Conservation (phyloP, 2,797 vertebrate genomes). For the Chanos chanos region DNA sequence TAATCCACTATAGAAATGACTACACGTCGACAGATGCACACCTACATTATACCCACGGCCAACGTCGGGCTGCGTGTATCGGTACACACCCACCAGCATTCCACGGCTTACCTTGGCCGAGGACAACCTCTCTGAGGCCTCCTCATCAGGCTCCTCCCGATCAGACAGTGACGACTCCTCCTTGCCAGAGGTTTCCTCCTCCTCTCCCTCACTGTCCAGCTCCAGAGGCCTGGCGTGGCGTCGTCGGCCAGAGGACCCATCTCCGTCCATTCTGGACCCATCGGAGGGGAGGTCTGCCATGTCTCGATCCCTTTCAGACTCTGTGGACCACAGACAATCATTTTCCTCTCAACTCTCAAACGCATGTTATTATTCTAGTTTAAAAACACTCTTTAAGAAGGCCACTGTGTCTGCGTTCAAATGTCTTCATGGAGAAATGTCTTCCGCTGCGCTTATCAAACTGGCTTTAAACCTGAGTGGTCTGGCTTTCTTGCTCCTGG, state of each 20-base stretch:
- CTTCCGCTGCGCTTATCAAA: too few species aligned
- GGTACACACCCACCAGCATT: not conserved
- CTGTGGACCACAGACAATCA: conserved; percentile 36
- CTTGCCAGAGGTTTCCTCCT: conserved; percentile 78
- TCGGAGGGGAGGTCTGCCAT: conserved; percentile 73
- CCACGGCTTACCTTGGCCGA: conserved; percentile 68
- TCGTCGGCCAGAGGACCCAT: conserved; percentile 70
- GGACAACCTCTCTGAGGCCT: conserved; percentile 61
- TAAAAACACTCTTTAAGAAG: too few species aligned
- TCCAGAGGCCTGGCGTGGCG: conserved; percentile 83
- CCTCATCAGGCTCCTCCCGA: conserved; percentile 74
- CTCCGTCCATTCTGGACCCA: conserved; percentile 79
- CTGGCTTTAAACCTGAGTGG: too few species aligned
- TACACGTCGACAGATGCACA: not conserved
- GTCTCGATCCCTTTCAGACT: conserved; percentile 81
- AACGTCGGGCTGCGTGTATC: not conserved
- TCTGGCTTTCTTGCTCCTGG: too few species aligned
- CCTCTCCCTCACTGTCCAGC: conserved; percentile 94
- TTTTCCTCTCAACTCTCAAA: not conserved
- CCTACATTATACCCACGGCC: not conserved
- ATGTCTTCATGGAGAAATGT: too few species aligned
- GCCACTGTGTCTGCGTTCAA: too few species aligned
- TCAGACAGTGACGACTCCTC: conserved; percentile 73
- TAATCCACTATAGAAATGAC: too few species aligned
- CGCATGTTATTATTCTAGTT: too few species aligned